Conservation (phyloP, 1,140 invertebrate species). For the Oncopodura yosiiana region DNA sequence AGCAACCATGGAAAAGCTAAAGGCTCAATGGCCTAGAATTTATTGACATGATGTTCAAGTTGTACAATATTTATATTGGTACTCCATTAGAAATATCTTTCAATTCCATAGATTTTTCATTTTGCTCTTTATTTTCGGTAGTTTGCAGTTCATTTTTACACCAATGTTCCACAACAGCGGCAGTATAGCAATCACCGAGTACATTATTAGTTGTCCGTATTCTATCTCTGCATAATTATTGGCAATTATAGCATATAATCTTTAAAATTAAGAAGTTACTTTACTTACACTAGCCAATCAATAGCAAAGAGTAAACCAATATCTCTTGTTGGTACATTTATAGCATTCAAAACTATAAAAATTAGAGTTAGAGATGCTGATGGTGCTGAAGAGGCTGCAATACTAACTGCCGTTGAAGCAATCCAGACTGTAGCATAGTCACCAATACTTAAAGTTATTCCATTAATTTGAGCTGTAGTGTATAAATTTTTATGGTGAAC, state of each 20-base stretch:
- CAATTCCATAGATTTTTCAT: too few relatives aligned
- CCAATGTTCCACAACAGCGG: conserved; percentile 72
- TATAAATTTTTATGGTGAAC: too few relatives aligned
- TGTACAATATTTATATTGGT: too few relatives aligned
- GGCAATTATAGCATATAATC: background rate
- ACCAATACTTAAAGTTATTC: conserved; percentile 62
- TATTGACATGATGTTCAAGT: too few relatives aligned
- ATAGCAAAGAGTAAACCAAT: conserved; percentile 75
- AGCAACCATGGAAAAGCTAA: too few relatives aligned
- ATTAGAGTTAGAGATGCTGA: conserved; percentile 81
- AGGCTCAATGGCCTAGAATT: too few relatives aligned
- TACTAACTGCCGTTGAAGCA: conserved; percentile 78
- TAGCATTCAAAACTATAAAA: conserved; percentile 71
- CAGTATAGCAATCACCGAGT: conserved; percentile 76
- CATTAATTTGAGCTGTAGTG: conserved; percentile 86
- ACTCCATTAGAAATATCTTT: too few relatives aligned
- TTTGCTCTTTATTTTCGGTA: background rate
- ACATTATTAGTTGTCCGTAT: conserved; percentile 80
- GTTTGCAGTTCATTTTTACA: conserved; percentile 68
- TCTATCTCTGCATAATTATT: conserved; percentile 55
- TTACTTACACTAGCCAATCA: conserved; percentile 88
- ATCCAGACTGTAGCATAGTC: conserved; percentile 71
- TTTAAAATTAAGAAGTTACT: too few relatives aligned
- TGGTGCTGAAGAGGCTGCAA: conserved; percentile 86
- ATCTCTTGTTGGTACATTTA: conserved; percentile 67